A percentile compares a stretch with the other conserved stretches of the same genome.
phyloP scores from a whole-genome alignment of 1,140 invertebrate species.

The Neodiprion fabricii region DNA sequence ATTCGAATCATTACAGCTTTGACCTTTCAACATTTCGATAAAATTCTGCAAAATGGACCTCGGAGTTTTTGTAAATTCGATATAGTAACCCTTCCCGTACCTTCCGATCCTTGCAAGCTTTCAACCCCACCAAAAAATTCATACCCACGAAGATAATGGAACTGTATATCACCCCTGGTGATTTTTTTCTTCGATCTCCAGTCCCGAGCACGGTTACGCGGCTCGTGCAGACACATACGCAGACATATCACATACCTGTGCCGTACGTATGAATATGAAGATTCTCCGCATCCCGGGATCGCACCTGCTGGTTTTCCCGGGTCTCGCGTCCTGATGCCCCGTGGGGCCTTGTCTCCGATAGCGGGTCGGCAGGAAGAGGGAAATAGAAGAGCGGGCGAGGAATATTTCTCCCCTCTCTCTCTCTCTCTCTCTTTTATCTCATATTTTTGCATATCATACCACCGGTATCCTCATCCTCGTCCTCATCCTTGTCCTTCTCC shows the following conservation, averaged over 20 bases:
- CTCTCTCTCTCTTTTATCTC: constrained; percentile 39
- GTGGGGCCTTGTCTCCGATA: constrained; percentile 13
- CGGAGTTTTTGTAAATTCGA: too few relatives aligned
- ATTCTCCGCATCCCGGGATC: constrained; percentile 39
- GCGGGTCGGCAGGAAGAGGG: constrained; percentile 4
- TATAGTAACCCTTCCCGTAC: too few relatives aligned
- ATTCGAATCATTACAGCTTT: too few relatives aligned
- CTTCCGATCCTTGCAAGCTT: too few relatives aligned
- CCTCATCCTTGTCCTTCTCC: too few relatives aligned
- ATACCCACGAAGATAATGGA: too few relatives aligned
- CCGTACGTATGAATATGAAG: constrained; percentile 45
- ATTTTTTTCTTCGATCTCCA: too few relatives aligned
- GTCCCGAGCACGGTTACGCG: not conserved
- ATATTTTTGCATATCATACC: constrained; percentile 53
- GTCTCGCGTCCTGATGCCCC: not conserved
- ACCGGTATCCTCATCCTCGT: constrained; percentile 30
- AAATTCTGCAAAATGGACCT: too few relatives aligned
- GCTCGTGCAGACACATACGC: not conserved
- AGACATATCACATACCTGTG: not conserved
- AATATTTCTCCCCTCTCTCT: constrained; percentile 30
- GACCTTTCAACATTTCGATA: too few relatives aligned
- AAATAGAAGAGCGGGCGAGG: constrained; percentile 25
- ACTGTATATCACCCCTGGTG: too few relatives aligned
- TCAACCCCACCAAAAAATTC: too few relatives aligned
- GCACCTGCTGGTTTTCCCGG: constrained; percentile 3